phyloP scores from a whole-genome alignment of 1,140 invertebrate species.

The Calephelis nemesis region DNA sequence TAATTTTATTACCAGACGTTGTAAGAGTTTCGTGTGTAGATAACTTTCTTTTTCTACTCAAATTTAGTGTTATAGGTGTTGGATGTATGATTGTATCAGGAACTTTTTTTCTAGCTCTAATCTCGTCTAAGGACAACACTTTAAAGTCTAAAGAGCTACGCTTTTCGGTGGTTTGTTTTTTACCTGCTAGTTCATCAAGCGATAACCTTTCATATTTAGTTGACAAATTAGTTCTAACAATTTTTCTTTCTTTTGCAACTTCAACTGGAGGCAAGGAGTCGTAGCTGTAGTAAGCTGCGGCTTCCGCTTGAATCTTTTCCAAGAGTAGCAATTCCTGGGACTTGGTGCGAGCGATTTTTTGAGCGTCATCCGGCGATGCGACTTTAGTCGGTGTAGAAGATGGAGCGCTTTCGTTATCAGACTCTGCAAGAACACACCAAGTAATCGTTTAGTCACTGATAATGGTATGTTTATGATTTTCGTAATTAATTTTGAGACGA shows the following conservation, averaged over 20 bases:
- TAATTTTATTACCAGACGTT: constrained; percentile 64
- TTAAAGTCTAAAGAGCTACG: constrained; percentile 61
- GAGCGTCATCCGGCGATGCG: constrained; percentile 40
- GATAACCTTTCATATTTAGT: constrained; percentile 59
- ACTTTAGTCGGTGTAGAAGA: constrained; percentile 80
- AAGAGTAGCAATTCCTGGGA: constrained; percentile 84
- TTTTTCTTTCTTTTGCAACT: constrained; percentile 47
- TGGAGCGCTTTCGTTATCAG: constrained; percentile 84
- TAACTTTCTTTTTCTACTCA: constrained; percentile 59
- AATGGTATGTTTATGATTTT: constrained; percentile 54
- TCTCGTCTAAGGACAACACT: constrained; percentile 64
- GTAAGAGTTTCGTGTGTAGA: constrained; percentile 65
- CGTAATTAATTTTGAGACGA: constrained; percentile 73
- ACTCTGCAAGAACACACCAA: constrained; percentile 85
- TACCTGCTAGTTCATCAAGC: constrained; percentile 60
- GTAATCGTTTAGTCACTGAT: constrained; percentile 50
- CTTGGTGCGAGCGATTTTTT: constrained; percentile 71
- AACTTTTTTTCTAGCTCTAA: constrained; percentile 56
- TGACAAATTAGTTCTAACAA: constrained; percentile 46
- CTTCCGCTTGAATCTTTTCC: constrained; percentile 84
- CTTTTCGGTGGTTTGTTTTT: constrained; percentile 40
- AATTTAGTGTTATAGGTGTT: constrained; percentile 55
- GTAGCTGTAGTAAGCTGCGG: constrained; percentile 84
- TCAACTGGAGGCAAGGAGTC: constrained; percentile 41
- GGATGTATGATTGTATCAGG: constrained; percentile 48